A percentile compares a stretch with the other conserved stretches of the same genome.
Conservation (phyloP, 23 tunicate species). For the Oikopleura albicans region DNA sequence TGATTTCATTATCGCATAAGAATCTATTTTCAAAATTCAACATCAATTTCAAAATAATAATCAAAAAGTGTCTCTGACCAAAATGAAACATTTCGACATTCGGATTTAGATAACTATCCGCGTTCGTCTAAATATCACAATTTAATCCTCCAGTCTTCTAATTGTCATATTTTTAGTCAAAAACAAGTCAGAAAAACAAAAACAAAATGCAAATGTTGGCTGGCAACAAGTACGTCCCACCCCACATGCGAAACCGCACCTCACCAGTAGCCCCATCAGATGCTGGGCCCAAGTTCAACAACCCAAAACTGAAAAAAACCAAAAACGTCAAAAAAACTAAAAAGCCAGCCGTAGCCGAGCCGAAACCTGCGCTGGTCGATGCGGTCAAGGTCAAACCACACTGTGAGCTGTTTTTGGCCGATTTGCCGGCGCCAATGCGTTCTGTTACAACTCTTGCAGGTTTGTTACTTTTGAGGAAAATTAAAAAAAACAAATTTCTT, state of each 20-base stretch:
- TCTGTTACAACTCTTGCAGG: slow-evolving; percentile 1
- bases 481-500: too few relatives aligned
- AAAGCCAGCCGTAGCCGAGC: neutral
- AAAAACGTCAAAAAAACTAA: neutral
- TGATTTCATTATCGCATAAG: too few relatives aligned
- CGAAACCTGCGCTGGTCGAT: neutral
- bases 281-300: neutral
- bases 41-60: too few relatives aligned
- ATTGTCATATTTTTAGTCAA: neutral
- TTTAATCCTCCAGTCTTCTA: too few relatives aligned
- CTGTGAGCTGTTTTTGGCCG: neutral
- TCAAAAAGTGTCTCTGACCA: too few relatives aligned
- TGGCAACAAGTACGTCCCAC: slow-evolving; percentile 16
- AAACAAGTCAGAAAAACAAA: neutral
- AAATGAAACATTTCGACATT: too few relatives aligned
- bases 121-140: too few relatives aligned
- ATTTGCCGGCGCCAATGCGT: slow-evolving; percentile 12
- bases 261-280: neutral
- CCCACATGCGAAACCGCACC: slow-evolving; percentile 8
- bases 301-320: neutral
- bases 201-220: slow-evolving; percentile 1
- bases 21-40: too few relatives aligned
- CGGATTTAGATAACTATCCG: too few relatives aligned
- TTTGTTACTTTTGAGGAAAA: neutral
- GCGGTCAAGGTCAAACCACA: neutral